These are phyloP conservation scores for Pegea sp. DNA, from an alignment of 23 tunicate genomes.

Conservation along the genomic window DNA sequence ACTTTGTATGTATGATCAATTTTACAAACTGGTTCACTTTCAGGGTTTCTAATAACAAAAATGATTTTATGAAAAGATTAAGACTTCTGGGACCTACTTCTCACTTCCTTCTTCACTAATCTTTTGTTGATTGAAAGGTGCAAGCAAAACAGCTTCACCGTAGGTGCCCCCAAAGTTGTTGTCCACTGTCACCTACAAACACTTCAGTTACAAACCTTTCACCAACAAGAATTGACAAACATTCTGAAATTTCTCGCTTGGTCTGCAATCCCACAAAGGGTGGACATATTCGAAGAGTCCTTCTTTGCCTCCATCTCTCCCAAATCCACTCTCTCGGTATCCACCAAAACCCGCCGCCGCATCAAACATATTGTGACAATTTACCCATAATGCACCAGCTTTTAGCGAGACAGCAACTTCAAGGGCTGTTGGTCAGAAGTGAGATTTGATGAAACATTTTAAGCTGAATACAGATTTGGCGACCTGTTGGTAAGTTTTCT, in stretches of 20 bases:
- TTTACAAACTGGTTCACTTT: too few species aligned
- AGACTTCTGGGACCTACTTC: too few species aligned
- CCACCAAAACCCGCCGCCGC: conserved; percentile 98
- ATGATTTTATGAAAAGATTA: too few species aligned
- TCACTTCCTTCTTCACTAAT: too few species aligned
- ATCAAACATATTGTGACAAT: conserved; percentile 79
- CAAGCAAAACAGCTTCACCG: too few species aligned
- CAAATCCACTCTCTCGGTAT: conserved; percentile 81
- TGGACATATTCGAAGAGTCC: conserved; percentile 83
- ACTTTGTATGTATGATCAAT: conserved; percentile 92
- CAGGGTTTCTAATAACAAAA: too few species aligned
- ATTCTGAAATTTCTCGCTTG: too few species aligned
- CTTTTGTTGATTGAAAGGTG: too few species aligned
- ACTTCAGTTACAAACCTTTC: not conserved
- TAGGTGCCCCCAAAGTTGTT: too few species aligned
- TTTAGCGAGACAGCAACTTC: conserved; percentile 72
- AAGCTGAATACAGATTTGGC: not conserved
- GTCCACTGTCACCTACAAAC: conserved; percentile 1
- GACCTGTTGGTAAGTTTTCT: conserved; percentile 76
- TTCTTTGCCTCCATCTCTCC: conserved; percentile 95
- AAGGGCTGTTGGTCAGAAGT: too few species aligned
- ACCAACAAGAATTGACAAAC: not conserved
- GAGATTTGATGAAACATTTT: too few species aligned
- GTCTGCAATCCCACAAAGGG: conserved; percentile 39
- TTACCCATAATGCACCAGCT: conserved; percentile 98